These are phyloP conservation scores for Percopsis omiscomaycus DNA, from an alignment of 2,797 vertebrate genomes.

Conservation along the genomic window DNA sequence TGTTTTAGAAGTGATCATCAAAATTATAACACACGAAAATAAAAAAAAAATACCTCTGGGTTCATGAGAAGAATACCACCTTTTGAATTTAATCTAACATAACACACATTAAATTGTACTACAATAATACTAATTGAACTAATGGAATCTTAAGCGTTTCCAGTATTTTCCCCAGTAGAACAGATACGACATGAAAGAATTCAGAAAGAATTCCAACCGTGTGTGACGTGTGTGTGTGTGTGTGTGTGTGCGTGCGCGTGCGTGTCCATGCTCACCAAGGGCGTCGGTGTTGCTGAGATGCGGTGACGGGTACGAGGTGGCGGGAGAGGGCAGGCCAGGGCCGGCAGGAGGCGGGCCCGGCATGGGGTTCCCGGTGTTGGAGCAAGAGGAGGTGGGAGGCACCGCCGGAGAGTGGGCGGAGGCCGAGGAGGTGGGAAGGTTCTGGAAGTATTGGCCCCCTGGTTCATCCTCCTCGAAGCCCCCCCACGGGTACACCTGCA, in stretches of 20 bases:
- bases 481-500: slow-evolving; percentile 91
- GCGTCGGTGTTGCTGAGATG: slow-evolving; percentile 88
- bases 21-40: too few species aligned
- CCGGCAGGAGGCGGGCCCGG: slow-evolving; percentile 75
- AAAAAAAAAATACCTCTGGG: too few species aligned
- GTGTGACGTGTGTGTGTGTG: slow-evolving; percentile 75
- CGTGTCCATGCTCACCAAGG: slow-evolving; percentile 85
- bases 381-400: slow-evolving; percentile 74
- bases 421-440: slow-evolving; percentile 90
- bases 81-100: too few species aligned
- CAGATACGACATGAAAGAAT: too few species aligned
- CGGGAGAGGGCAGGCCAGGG: slow-evolving; percentile 68
- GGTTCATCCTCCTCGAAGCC: slow-evolving; percentile 96
- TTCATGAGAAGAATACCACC: too few species aligned
- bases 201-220: too few species aligned
- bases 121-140: too few species aligned
- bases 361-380: slow-evolving; percentile 66
- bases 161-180: too few species aligned
- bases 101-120: too few species aligned
- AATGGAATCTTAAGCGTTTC: too few species aligned
- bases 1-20: too few species aligned
- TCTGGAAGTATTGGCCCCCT: slow-evolving; percentile 92
- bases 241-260: slow-evolving; percentile 74
- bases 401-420: slow-evolving; percentile 77
- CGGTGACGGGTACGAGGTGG: slow-evolving; percentile 63